These are phyloP conservation scores for Drosophila neotestacea DNA, from an alignment of 2,888 invertebrate genomes.

Conservation along the genomic window DNA sequence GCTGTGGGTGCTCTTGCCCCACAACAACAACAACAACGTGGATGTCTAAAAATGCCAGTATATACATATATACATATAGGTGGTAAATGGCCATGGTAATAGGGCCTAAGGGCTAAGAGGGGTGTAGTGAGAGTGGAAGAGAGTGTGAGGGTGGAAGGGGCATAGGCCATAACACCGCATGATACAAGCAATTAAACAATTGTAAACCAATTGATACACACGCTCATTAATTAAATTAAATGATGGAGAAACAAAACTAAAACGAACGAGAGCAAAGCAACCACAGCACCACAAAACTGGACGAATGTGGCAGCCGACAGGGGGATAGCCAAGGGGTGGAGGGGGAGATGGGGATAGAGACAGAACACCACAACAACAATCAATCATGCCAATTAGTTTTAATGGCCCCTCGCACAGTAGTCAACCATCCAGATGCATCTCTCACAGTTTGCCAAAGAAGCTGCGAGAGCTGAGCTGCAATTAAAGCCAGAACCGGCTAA, in stretches of 20 bases:
- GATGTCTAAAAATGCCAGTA: constrained; percentile 1
- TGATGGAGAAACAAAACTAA: constrained; percentile 65
- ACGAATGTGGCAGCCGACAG: neutral
- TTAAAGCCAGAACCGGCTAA: constrained; percentile 52
- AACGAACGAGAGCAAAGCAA: constrained; percentile 47
- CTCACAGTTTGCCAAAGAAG: constrained; percentile 30
- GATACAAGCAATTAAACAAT: constrained; percentile 72
- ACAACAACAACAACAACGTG: constrained; percentile 7
- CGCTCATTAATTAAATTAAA: constrained; percentile 74
- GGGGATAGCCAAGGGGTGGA: neutral
- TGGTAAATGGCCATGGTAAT: constrained; percentile 41
- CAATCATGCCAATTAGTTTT: constrained; percentile 76
- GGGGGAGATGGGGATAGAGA: neutral
- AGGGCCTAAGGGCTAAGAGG: constrained; percentile 17
- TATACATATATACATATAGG: constrained; percentile 16
- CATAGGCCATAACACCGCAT: constrained; percentile 60
- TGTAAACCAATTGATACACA: constrained; percentile 73
- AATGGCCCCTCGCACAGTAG: constrained; percentile 67
- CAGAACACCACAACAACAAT: constrained; percentile 59
- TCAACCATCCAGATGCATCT: constrained; percentile 31
- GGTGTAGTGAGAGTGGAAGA: neutral
- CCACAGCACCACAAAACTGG: constrained; percentile 28
- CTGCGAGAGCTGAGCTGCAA: constrained; percentile 40
- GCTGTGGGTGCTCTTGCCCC: constrained; percentile 30
- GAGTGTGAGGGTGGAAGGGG: neutral